Base-by-base conservation (phyloP, 2,888 invertebrate species). In the Eilema caniola region DNA sequence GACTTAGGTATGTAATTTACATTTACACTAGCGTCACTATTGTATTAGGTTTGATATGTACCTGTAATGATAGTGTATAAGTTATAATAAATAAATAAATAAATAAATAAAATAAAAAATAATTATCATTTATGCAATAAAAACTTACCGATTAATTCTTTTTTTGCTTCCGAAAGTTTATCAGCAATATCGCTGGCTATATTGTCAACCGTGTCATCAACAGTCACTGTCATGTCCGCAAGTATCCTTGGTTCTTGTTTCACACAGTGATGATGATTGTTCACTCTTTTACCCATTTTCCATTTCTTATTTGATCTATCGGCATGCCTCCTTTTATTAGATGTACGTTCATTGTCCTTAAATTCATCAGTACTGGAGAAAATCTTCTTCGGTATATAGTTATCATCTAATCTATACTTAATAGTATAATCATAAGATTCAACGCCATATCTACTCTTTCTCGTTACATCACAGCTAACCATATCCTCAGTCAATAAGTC, bases 401-500 rank as follows among this genome's bases (percentile, higher is more conserved):
- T 86, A 88, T 95, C 96, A 80, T 97, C 96, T 77, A 97, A 92
- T 79, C 96, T 96, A 90, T 96, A 96, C 83, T 96, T 96, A 81
- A 96, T 90, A 57, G 96, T 96, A 88, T 97, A 97, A 90, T 97
- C 97, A 91, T 98, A 98, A 89, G 97, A 97, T 91, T 98, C 98
- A 66, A 98, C 97, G 88, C 97, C 93, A 96, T 97, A 89, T 96
- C 96, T 87, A 93, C 96, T 88, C 92, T 96, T 85, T 94, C 96
- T 90, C 92, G 97, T 96, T 14, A 98, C 98, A 90, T 97, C 97
- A 91, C 98, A 98, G 60, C 96, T 96, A 16, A 97, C 96, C 93
- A 98, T 96, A 82, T 97, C 97, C 87, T 98, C 97, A 33, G 97
- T 97, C 67, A 98, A 91, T 0, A 97, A 96, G 80, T 98, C 98